These are phyloP conservation scores for Pantala flavescens DNA, from an alignment of 1,140 invertebrate species.

Conservation along the genomic window DNA sequence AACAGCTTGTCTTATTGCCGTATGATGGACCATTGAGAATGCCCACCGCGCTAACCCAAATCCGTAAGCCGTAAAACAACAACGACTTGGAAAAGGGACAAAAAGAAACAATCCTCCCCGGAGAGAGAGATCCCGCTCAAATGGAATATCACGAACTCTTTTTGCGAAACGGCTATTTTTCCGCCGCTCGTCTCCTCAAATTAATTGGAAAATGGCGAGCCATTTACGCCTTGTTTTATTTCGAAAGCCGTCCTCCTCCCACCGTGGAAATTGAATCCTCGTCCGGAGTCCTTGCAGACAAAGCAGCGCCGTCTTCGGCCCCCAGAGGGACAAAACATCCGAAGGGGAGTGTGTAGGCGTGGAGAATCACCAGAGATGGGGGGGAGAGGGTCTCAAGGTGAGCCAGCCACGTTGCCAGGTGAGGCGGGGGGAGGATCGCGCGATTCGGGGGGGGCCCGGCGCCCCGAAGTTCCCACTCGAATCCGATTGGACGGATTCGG, in stretches of 20 bases:
- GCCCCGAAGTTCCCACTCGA: too few relatives aligned
- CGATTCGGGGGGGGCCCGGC: neutral
- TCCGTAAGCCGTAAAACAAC: too few relatives aligned
- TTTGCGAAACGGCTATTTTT: too few relatives aligned
- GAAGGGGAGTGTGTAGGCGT: neutral
- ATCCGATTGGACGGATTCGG: too few relatives aligned
- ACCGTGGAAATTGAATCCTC: constrained; percentile 1
- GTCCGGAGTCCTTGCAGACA: neutral
- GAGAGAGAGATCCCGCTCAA: too few relatives aligned
- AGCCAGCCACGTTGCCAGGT: neutral
- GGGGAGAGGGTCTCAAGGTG: neutral
- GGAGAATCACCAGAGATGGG: neutral
- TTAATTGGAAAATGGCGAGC: neutral
- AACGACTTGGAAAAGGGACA: too few relatives aligned
- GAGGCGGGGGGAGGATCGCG: constrained; percentile 4
- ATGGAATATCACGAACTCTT: too few relatives aligned
- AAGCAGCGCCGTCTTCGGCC: neutral
- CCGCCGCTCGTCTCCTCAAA: neutral
- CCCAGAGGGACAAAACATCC: neutral
- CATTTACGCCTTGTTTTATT: constrained; percentile 4
- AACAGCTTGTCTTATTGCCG: too few relatives aligned
- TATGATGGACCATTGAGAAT: too few relatives aligned
- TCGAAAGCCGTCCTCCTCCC: neutral
- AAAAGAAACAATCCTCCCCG: too few relatives aligned
- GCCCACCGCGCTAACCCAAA: too few relatives aligned